A percentile compares a stretch with the other conserved stretches of the same genome.
Conservation (phyloP, 2,113 vertebrate species). For the Eulacestoma nigropectus region DNA sequence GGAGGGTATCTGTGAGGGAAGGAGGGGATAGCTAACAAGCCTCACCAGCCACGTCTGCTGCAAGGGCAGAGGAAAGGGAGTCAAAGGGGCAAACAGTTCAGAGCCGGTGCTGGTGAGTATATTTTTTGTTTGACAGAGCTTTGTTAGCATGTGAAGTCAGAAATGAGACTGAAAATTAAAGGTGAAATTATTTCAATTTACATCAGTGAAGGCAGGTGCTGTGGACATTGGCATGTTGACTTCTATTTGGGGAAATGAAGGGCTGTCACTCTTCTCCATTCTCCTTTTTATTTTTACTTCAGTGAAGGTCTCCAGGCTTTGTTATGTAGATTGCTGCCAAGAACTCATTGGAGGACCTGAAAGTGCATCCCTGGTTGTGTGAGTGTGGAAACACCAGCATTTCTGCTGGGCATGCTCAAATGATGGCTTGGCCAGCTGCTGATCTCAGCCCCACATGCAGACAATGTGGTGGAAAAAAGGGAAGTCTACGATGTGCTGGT, state of each 20-base stretch:
- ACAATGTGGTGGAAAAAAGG: fast-evolving
- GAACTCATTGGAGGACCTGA: neutral
- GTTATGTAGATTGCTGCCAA: neutral
- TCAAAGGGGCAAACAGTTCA: neutral
- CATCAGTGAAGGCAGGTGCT: neutral
- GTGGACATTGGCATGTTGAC: neutral
- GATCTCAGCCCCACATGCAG: fast-evolving
- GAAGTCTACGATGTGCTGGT: neutral
- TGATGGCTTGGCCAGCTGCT: neutral
- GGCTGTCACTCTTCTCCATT: neutral
- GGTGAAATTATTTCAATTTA: neutral
- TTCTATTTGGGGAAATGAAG: neutral
- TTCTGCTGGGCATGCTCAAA: neutral
- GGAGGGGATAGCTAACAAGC: neutral
- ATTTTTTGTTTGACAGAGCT: neutral
- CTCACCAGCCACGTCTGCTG: neutral
- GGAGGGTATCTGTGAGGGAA: neutral
- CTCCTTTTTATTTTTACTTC: neutral
- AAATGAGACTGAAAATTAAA: neutral
- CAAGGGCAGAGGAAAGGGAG: neutral
- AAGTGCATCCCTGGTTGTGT: neutral
- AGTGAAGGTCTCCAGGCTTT: neutral
- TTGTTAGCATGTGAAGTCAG: neutral
- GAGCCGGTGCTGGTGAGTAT: neutral
- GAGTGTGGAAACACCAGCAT: neutral